Evolutionary conservation across 1,140 invertebrate species (phyloP), one percentile per base, ranked within the genome.

Genomic region (Mamestra configurata): DNA sequence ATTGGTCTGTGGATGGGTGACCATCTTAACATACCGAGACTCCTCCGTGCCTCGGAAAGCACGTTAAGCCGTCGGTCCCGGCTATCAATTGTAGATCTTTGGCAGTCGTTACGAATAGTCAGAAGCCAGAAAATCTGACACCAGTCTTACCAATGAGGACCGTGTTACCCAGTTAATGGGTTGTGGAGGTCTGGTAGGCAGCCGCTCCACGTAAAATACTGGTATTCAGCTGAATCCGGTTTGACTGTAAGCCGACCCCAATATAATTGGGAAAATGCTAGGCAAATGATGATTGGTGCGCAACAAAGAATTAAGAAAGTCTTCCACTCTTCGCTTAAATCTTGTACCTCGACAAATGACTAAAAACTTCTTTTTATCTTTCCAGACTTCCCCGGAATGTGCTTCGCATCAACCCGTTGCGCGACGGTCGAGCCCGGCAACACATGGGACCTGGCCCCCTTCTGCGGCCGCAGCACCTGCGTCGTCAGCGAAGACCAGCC

Each of bases 401-500:
- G 98, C 88, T 98, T 98, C 93, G 98, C 98, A 0, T 98, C 97
- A 0, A 98, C 98, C n/a, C 97, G 96, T 79, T 98, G 98, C 90
- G 97, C 97, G 0, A 98, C 98, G 15, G 96, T 98, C 35, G 97
- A 98, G 88, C 97, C 97, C 40, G 97, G 96, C 49, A 97, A 98
- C 92, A 95, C 97, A 31, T 98, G 98, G 98, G 97, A 98, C 37
- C 90, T 98, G 82, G 95, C 97, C 8, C 98, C 98, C 1, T 98
- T 98, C 96, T 98, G 98, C 86, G 98, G 98, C 11, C 96, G 97
- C 79, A 98, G 97, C 78, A 98, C 97, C 46, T 98, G 98, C 92
- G 97, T 98, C 1, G 96, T 97, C 79, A 97, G 96, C 66, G 97
- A 98, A 77, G 97, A 98, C 83, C 95, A 96, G 75, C 96, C 96